Evolutionary conservation across 2,797 vertebrate species (phyloP), one percentile per base, ranked within the genome.

Genomic region (Tragopan temminckii): DNA sequence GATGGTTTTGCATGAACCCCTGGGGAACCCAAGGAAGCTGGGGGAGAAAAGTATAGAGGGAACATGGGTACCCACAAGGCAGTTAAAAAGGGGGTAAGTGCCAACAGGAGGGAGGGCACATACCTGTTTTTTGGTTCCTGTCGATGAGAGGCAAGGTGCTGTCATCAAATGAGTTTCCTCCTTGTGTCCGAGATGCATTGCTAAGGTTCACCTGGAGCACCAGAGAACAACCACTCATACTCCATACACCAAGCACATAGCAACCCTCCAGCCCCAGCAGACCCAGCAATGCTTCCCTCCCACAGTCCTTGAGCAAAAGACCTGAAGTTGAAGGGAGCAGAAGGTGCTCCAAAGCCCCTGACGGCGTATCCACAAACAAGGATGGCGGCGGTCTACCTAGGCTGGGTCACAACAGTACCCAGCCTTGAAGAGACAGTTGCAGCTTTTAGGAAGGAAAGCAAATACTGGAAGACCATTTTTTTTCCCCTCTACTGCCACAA

Each of bases 81-180:
- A 5, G 25, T 48, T 13, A 27, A 66, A 45, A 35, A 0, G 5
- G 58, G 43, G 61, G 61, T 29, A 14, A 46, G 8, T 4, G 18
- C 42, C 25, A 13, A 33, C n/a, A n/a, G 29, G n/a, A 5, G 2
- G 24, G 24, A 5, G 2, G 31, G 18, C 16, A 91, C 76, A 2
- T 72, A 98, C 98, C 98, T 97, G 95, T 89, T 98, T 98, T 99
- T 91, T 98, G 98, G 94, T 92, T 98, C 97, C 98, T 98, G 93
- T 99, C 98, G 5, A 99, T 99, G 88, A 99, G 99, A 1, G 99
- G 99, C 80, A 99, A 97, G 79, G 99, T 99, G 98, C 98, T 99
- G 93, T 99, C 99, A 96, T 99, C 99, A n/a, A 99, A 99, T 0
- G 99, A 98, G 36, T 98, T 99, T 85, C 98, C 95, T 71, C 98